Evolutionary conservation across 2,888 invertebrate species (phyloP), one percentile per base, ranked within the genome.

Genomic region (Dexiosoma caninum): DNA sequence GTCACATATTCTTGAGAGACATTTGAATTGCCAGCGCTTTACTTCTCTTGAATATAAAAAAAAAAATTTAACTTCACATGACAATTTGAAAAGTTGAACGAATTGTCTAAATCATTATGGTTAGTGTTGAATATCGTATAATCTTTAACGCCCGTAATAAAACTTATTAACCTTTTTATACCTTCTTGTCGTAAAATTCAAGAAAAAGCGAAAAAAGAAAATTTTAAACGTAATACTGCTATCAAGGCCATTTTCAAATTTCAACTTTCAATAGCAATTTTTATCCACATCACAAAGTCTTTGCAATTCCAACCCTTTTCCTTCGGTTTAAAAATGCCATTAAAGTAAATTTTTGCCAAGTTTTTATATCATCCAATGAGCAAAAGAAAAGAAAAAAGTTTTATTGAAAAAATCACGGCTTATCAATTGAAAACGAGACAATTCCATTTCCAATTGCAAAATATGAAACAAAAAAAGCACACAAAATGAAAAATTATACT

Each of bases 391-490:
- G 27, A 19, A 12, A 76, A 23, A 42, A 30, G 12, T 53, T 69
- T 53, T 49, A 76, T 57, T 14, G 23, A 10, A 37, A 40, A 59
- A 37, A 35, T 10, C 19, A 35, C 37, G 37, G 46, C 44, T 78
- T 78, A 78, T 72, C 78, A 72, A 66, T 66, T 71, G 57, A 59
- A 44, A 21, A 49, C 51, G 53, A 71, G 53, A 59, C 27, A 44
- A 42, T 69, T 49, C 49, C 40, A 70, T n/a, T 55, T 44, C n/a
- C 21, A 44, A 30, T 23, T 12, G 8, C 9, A 12, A 8, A 30
- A 12, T 4, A 19, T 21, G 51, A 1, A 53, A 9, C 44, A 53
- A 1, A 9, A 62, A 37, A 21, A 3, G n/a, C 55, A 10, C 5
- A 57, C 46, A 30, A 62, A 69, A 30, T 44, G 51, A 35, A 51